Conservation (phyloP, 2,113 vertebrate species). For the Dicerorhinus sumatrensis region DNA sequence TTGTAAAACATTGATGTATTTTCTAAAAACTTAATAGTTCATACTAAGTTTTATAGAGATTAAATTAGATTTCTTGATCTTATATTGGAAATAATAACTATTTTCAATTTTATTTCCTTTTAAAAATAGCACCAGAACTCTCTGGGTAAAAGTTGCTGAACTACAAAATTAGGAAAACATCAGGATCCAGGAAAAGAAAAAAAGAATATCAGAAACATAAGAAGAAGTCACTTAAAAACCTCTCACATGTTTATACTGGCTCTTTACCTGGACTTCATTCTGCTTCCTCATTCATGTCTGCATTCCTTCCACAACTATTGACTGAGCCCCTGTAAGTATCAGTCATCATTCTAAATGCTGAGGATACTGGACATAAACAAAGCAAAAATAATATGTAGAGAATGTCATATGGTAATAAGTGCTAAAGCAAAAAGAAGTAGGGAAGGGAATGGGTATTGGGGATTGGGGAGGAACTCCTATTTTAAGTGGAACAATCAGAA, state of each 20-base stretch:
- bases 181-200: neutral
- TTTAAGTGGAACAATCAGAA: neutral
- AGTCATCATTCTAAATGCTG: neutral
- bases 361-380: neutral
- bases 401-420: neutral
- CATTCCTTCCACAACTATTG: neutral
- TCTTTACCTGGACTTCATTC: neutral
- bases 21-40: neutral
- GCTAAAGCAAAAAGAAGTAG: neutral
- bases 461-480: neutral
- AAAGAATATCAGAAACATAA: neutral
- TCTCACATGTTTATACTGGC: neutral
- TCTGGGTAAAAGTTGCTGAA: neutral
- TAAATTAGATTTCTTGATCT: neutral
- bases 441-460: neutral
- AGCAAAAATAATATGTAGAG: neutral
- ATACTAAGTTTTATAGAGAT: neutral
- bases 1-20: neutral
- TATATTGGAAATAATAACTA: neutral
- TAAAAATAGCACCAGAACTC: neutral
- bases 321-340: neutral
- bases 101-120: constrained; percentile 4
- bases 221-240: neutral
- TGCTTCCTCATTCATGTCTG: neutral
- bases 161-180: neutral